phyloP scores from a whole-genome alignment of 2,888 invertebrate species.

The Drosophila kokeensis region DNA sequence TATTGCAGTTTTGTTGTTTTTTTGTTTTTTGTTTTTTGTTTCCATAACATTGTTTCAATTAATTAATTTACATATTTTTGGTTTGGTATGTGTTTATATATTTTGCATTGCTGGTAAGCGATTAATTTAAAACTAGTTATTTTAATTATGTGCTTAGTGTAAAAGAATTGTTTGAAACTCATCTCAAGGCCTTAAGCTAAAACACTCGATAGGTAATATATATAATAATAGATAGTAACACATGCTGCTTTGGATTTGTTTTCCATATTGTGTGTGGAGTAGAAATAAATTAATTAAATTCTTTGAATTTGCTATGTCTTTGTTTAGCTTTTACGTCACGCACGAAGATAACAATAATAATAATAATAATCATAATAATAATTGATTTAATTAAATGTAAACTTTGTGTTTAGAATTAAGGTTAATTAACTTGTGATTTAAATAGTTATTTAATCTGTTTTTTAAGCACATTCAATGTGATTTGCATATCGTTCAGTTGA shows the following conservation, averaged over 20 bases:
- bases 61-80: conserved; percentile 31
- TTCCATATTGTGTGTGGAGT: conserved; percentile 34
- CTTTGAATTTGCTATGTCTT: conserved; percentile 82
- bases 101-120: conserved; percentile 42
- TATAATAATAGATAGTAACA: conserved; percentile 68
- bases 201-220: conserved; percentile 53
- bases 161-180: conserved; percentile 69
- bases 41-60: conserved; percentile 51
- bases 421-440: conserved; percentile 42
- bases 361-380: conserved; percentile 10
- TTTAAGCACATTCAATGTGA: conserved; percentile 45
- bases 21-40: conserved; percentile 7
- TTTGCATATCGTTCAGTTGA: conserved; percentile 33
- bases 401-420: conserved; percentile 53
- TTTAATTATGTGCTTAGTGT: conserved; percentile 73
- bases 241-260: conserved; percentile 71
- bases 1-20: conserved; percentile 50
- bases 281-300: conserved; percentile 72
- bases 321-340: conserved; percentile 73
- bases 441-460: conserved; percentile 17
- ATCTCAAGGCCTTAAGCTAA: conserved; percentile 61
- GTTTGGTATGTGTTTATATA: conserved; percentile 11
- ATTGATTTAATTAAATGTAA: conserved; percentile 51
- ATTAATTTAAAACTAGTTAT: conserved; percentile 45
- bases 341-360: conserved; percentile 44